These are phyloP conservation scores for Hemiscyllium ocellatum DNA, from an alignment of 2,113 vertebrate species.

Conservation along the genomic window DNA sequence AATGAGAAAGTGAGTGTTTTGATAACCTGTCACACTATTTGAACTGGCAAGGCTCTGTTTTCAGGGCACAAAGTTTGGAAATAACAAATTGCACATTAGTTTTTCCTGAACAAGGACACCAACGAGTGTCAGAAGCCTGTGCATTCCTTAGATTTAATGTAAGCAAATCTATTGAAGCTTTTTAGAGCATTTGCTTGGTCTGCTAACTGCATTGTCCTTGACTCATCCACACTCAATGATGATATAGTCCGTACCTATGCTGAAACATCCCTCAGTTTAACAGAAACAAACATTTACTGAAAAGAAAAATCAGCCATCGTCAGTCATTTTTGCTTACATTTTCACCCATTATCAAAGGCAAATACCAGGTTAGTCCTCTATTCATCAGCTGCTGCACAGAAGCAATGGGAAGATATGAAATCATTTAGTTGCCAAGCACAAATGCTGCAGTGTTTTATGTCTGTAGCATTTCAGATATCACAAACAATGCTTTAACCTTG, in stretches of 20 bases:
- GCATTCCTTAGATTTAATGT: background rate
- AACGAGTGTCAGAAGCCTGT: background rate
- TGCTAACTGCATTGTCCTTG: background rate
- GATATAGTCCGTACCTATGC: background rate
- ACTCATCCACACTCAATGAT: background rate
- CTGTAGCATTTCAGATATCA: background rate
- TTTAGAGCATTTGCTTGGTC: background rate
- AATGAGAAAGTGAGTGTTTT: too few relatives aligned
- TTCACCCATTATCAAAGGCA: background rate
- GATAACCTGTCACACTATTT: background rate
- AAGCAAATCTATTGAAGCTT: background rate
- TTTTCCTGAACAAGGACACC: background rate
- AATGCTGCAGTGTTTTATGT: background rate
- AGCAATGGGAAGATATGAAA: slow-evolving; percentile 22
- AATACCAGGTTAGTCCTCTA: background rate
- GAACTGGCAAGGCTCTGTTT: too few relatives aligned
- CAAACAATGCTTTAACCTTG: slow-evolving; percentile 32
- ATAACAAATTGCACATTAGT: background rate
- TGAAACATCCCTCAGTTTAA: background rate
- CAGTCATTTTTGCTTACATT: background rate
- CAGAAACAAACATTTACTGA: slow-evolving; percentile 12
- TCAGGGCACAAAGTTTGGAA: background rate
- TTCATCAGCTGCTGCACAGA: background rate
- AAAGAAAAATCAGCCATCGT: background rate
- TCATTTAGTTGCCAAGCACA: slow-evolving; percentile 30